Conservation (phyloP, 2,888 invertebrate species). For the Girardia tigrina region DNA sequence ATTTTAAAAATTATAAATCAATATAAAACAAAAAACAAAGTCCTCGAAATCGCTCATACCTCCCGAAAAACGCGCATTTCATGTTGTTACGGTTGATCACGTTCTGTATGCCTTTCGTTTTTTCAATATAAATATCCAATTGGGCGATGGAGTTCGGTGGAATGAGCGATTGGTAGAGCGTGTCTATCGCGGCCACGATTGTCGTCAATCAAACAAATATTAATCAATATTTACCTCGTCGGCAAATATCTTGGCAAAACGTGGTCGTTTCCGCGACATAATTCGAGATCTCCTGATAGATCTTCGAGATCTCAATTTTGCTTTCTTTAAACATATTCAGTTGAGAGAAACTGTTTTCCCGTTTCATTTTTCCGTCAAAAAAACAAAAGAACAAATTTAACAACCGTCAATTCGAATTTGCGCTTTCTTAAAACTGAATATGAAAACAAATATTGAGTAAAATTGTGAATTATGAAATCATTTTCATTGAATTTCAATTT, state of each 20-base stretch:
- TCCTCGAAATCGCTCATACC: not conserved
- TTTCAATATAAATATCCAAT: not conserved
- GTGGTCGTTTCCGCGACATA: not conserved
- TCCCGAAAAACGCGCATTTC: constrained; percentile 3
- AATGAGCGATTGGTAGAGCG: not conserved
- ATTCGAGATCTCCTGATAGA: not conserved
- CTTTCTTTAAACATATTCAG: not conserved
- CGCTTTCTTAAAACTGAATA: not conserved
- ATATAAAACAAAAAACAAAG: not conserved
- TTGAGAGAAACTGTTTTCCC: not conserved
- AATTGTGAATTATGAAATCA: too few species aligned
- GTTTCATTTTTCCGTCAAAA: not conserved
- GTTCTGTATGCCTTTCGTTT: not conserved
- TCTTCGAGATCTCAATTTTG: not conserved
- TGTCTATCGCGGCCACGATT: too few species aligned
- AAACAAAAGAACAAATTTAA: not conserved
- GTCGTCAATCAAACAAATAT: too few species aligned
- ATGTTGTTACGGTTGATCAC: not conserved
- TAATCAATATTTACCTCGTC: too few species aligned
- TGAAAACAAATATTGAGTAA: not conserved
- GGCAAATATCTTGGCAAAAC: not conserved
- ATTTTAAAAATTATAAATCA: too few species aligned
- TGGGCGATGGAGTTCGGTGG: not conserved
- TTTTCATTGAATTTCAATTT: not conserved
- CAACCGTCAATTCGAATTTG: not conserved